Evolutionary conservation across 2,888 invertebrate species (phyloP).

Genomic region (Vanessa cardui): DNA sequence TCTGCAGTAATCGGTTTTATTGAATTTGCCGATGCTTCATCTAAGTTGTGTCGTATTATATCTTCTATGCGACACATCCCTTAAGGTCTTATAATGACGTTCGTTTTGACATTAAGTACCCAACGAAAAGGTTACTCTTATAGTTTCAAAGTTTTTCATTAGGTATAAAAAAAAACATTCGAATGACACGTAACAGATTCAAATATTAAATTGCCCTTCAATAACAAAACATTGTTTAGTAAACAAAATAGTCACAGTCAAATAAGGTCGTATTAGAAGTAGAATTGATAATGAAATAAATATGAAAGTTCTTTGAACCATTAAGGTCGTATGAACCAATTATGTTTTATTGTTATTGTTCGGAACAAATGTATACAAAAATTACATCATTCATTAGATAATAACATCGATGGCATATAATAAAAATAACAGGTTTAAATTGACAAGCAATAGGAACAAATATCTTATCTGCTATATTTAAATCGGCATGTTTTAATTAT

Average conservation of each 20-base stretch:
- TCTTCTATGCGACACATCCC: too few species aligned
- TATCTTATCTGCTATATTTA: too few species aligned
- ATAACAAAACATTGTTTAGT: slow-evolving; percentile 5
- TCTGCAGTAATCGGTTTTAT: too few species aligned
- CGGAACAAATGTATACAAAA: not conserved
- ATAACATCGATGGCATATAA: too few species aligned
- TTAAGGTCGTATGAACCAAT: not conserved
- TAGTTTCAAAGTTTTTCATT: not conserved
- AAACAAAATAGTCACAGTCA: slow-evolving; percentile 1
- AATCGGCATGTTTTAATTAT: too few species aligned
- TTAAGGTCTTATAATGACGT: too few species aligned
- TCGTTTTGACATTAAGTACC: too few species aligned
- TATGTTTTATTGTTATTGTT: not conserved
- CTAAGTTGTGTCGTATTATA: too few species aligned
- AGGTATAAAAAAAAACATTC: not conserved
- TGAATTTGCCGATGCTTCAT: too few species aligned
- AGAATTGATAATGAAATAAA: not conserved
- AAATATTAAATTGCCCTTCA: not conserved
- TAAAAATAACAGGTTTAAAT: too few species aligned
- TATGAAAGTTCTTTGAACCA: slow-evolving; percentile 9
- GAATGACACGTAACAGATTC: not conserved
- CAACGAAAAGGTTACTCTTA: not conserved
- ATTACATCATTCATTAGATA: too few species aligned
- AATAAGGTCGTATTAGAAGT: not conserved
- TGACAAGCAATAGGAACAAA: too few species aligned